Base-by-base conservation (phyloP, 2,797 vertebrate genomes). In the Rhabdophis nuchalis region DNA sequence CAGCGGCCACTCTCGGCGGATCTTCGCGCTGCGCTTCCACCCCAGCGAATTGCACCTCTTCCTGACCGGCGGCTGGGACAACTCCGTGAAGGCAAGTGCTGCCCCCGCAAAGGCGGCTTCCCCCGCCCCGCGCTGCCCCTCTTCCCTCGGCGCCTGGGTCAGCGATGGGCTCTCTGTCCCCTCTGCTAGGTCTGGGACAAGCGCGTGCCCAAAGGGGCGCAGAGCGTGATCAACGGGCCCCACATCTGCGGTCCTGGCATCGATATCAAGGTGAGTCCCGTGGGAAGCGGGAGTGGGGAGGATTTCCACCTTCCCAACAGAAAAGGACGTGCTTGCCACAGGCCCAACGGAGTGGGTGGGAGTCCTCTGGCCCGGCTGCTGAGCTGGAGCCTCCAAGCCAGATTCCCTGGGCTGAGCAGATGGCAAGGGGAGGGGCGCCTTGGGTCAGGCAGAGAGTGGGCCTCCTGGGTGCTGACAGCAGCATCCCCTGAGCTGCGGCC, bases 201-300 rank as follows among this genome's bases (percentile, higher is more conserved):
- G 54, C 89, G 95, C 2, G 93, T 96, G 87, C 11, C 72, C 1
- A 95, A 89, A 29, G 93, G 94, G 23, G 94, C 95, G 0, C 91
- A 90, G 68, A 85, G 93, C 0, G 85, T 93, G 2, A 94, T 96
- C 54, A 87, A 41, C 2, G 95, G 95, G 23, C 95, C 95, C 11
- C 95, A 96, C 54, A 95, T 96, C 56, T 96, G 95, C 41, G 95
- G 95, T 7, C 95, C 95, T 2, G 95, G 94, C 0, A 94, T 96
- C 12, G 95, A 96, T 23, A 92, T 95, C 50, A 52, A 92, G 93
- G 95, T 96, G 90, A 93, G 92, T 12, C 72, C 72, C 10, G 72
- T 46, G 60, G 54, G 2, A 56, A 3, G 29, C 0, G 27, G 3
- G 27, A 1, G 23, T 5, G 27, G 4, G 27, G 9, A 2, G 20